A percentile compares a stretch with the other conserved stretches of the same genome.
These are phyloP conservation scores for Oncorhynchus masou DNA, from an alignment of 2,113 vertebrate species.

Conservation along the genomic window DNA sequence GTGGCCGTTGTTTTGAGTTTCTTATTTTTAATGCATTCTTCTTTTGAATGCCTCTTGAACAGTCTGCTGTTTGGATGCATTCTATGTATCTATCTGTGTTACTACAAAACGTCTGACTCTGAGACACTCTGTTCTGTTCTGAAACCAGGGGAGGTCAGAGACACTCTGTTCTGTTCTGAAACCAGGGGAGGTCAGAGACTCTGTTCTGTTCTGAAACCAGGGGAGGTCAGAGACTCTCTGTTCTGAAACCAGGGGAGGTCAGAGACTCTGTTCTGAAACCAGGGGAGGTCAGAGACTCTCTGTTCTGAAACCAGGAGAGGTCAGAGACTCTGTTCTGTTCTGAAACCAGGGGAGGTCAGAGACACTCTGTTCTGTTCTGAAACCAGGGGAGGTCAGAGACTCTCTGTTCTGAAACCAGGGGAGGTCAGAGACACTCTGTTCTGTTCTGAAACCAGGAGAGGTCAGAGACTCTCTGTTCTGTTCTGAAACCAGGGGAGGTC, in stretches of 20 bases:
- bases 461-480: too few relatives aligned
- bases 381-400: too few relatives aligned
- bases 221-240: slow-evolving; percentile 40
- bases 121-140: slow-evolving; percentile 12
- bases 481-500: slow-evolving; percentile 28
- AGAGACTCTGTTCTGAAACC: too few relatives aligned
- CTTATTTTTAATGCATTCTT: slow-evolving; percentile 1
- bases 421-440: not conserved
- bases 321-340: too few relatives aligned
- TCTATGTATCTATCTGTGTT: slow-evolving; percentile 52
- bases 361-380: too few relatives aligned
- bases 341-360: too few relatives aligned
- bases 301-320: too few relatives aligned
- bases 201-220: slow-evolving; percentile 23
- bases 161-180: not conserved
- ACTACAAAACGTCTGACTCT: slow-evolving; percentile 50
- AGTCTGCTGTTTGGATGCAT: slow-evolving; percentile 28
- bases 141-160: slow-evolving; percentile 10
- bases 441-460: not conserved
- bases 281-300: too few relatives aligned
- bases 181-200: too few relatives aligned
- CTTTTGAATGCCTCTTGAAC: not conserved
- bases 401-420: not conserved
- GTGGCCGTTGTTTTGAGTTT: slow-evolving; percentile 42
- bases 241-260: slow-evolving; percentile 3